phyloP scores from a whole-genome alignment of 2,113 vertebrate species.

The Platichthys flesus region DNA sequence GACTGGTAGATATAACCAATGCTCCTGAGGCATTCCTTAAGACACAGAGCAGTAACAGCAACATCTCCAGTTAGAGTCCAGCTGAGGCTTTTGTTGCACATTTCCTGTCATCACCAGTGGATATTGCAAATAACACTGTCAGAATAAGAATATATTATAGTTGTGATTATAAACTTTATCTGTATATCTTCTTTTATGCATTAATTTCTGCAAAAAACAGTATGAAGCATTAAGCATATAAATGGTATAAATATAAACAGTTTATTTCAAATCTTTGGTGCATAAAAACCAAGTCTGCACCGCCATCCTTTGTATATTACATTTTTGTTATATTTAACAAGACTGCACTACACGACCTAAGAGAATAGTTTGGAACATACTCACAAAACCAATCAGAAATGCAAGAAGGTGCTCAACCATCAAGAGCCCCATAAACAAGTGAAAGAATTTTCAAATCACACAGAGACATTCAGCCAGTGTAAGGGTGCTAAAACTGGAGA shows the following conservation, averaged over 20 bases:
- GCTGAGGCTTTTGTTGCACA: neutral
- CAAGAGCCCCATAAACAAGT: neutral
- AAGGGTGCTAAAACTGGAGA: neutral
- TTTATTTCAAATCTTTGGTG: neutral
- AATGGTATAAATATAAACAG: neutral
- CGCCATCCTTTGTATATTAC: neutral
- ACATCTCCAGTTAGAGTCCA: neutral
- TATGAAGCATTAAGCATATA: neutral
- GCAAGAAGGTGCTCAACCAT: neutral
- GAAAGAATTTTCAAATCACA: neutral
- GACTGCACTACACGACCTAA: neutral
- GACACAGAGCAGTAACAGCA: neutral
- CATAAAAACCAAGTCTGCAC: neutral
- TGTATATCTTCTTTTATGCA: neutral
- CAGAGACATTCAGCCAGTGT: neutral
- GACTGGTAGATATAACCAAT: neutral
- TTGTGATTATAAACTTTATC: neutral
- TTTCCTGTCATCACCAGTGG: neutral
- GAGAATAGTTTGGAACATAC: neutral
- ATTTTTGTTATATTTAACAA: neutral
- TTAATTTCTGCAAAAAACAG: neutral
- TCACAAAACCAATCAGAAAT: neutral
- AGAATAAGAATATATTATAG: neutral
- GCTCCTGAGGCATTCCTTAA: neutral
- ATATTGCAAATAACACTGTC: neutral